phyloP scores from a whole-genome alignment of 2,113 vertebrate genomes.

The Passer montanus region DNA sequence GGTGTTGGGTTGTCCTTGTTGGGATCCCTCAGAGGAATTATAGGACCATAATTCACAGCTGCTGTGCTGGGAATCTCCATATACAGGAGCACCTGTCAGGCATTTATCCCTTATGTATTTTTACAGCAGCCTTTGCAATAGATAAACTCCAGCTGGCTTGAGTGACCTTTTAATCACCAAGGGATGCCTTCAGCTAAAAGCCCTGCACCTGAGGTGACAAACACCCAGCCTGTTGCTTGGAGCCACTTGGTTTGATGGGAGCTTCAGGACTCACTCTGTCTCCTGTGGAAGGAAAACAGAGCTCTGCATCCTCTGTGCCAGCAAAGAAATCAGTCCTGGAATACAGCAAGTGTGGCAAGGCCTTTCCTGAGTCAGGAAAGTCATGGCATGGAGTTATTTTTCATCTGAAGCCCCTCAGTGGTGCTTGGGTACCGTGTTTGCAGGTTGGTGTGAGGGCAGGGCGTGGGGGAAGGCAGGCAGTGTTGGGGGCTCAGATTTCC shows the following conservation, averaged over 20 bases:
- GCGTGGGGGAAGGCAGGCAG: accelerated
- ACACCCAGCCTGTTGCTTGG: not conserved
- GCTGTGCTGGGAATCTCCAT: not conserved
- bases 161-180: constrained; percentile 38
- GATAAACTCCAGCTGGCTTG: constrained; percentile 7
- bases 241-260: not conserved
- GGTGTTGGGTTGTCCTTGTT: not conserved
- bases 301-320: not conserved
- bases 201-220: not conserved
- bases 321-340: not conserved
- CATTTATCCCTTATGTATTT: constrained; percentile 27
- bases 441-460: not conserved
- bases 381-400: not conserved
- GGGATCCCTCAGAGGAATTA: not conserved
- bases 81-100: not conserved
- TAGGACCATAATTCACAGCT: not conserved
- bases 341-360: accelerated
- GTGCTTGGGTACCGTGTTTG: accelerated
- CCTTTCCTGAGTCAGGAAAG: not conserved
- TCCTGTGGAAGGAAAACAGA: not conserved
- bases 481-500: not conserved
- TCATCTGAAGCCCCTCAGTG: not conserved
- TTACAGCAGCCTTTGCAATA: constrained; percentile 3
- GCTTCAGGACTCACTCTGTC: not conserved
- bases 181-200: constrained; percentile 6